These are phyloP conservation scores for Calyptomena viridis DNA, from an alignment of 2,113 vertebrate species.

Conservation along the genomic window DNA sequence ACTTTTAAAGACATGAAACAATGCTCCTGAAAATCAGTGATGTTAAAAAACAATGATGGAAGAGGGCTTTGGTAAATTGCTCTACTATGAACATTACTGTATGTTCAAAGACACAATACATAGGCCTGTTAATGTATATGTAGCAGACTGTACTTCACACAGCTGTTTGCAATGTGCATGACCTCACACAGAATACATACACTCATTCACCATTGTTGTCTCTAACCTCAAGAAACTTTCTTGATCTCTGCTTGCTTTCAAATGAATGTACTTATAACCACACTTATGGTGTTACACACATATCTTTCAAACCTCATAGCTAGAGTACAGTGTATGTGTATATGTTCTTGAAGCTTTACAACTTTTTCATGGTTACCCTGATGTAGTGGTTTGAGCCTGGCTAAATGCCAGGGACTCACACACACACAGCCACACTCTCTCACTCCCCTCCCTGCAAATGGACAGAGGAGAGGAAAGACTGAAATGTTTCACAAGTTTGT, in stretches of 20 bases:
- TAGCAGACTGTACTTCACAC: not conserved
- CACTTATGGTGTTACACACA: rapidly evolving
- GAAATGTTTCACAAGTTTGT: no score
- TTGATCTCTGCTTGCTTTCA: not conserved
- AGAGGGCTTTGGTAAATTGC: not conserved
- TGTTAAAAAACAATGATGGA: not conserved
- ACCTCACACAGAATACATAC: not conserved
- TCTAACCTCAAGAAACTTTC: not conserved
- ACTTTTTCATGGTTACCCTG: not conserved
- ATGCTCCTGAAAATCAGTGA: not conserved
- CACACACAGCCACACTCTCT: no score
- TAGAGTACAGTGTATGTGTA: not conserved
- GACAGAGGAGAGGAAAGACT: no score
- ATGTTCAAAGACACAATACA: not conserved
- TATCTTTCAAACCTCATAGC: not conserved
- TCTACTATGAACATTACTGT: not conserved
- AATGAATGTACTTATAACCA: not conserved
- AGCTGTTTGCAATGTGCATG: not conserved
- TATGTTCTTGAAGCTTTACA: not conserved
- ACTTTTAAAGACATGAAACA: not conserved
- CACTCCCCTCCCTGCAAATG: no score
- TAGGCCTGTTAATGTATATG: not conserved
- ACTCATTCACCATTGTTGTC: not conserved
- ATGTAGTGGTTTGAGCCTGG: no score
- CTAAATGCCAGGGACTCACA: no score